Percentiles rank a stretch among this genome's conserved stretches.
Conservation (phyloP, 1,140 invertebrate genomes). For the Aphaenogaster floridana region DNA sequence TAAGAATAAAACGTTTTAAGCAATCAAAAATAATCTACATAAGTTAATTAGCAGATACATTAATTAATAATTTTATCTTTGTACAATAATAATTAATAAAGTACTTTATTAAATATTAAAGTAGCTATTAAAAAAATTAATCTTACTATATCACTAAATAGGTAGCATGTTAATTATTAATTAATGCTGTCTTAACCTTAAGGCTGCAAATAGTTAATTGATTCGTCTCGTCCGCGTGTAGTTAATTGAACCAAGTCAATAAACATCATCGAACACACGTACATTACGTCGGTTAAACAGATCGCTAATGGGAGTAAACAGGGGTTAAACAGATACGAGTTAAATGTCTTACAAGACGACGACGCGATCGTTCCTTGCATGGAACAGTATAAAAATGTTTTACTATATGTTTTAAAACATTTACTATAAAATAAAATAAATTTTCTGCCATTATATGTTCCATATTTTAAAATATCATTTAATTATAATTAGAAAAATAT, state of each 20-base stretch:
- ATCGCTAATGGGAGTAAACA: conserved; percentile 10
- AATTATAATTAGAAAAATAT: background rate
- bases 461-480: background rate
- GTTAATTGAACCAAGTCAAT: background rate
- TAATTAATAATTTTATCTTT: background rate
- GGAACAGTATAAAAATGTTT: background rate
- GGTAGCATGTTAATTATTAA: background rate
- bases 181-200: background rate
- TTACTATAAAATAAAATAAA: background rate
- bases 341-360: background rate
- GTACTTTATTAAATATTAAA: background rate
- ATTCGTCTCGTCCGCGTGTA: background rate
- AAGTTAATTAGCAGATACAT: no score
- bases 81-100: background rate
- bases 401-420: background rate
- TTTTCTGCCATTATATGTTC: background rate
- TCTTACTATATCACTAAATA: background rate
- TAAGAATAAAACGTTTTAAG: background rate
- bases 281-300: conserved; percentile 15
- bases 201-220: background rate
- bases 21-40: background rate
- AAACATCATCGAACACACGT: conserved; percentile 24
- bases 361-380: background rate
- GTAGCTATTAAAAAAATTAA: background rate
- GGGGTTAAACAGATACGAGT: background rate